Percentiles rank a stretch among this genome's conserved stretches.
These are phyloP conservation scores for Mechanitis mazaeus DNA, from an alignment of 2,888 invertebrate genomes.

Conservation along the genomic window DNA sequence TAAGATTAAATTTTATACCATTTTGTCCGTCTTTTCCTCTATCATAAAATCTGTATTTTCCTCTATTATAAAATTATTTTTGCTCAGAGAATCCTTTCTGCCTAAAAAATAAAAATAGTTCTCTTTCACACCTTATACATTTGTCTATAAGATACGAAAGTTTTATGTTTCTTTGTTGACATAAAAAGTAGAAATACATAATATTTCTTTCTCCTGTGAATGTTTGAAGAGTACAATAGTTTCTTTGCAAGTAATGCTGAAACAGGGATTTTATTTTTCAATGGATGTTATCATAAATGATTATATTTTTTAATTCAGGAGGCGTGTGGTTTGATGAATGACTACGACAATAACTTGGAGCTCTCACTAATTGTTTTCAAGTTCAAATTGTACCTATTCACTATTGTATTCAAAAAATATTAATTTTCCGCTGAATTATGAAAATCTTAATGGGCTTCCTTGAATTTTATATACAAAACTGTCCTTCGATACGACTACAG, in stretches of 20 bases:
- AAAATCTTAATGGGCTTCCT: slow-evolving; percentile 36
- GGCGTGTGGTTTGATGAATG: no score
- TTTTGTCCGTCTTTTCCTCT: slow-evolving; percentile 34
- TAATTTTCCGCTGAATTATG: slow-evolving; percentile 62
- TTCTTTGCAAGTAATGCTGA: no score
- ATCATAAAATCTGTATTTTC: slow-evolving; percentile 35
- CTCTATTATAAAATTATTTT: slow-evolving; percentile 40
- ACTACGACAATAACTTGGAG: no score
- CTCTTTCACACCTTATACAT: slow-evolving; percentile 13
- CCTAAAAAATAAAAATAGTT: slow-evolving; percentile 38
- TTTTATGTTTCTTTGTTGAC: not conserved
- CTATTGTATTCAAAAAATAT: slow-evolving; percentile 41
- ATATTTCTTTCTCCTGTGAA: no score
- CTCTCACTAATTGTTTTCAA: no score
- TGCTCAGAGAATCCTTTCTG: slow-evolving; percentile 39
- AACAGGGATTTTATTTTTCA: no score
- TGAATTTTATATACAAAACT: not conserved
- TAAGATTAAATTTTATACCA: slow-evolving; percentile 42
- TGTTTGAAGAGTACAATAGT: no score
- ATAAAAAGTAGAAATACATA: no score
- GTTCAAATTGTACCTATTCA: not conserved
- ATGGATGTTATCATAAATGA: no score
- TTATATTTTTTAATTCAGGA: no score
- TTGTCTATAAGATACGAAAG: not conserved
- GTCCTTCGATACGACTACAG: no score